A percentile compares a stretch with the other conserved stretches of the same genome.
These are phyloP conservation scores for Thalassophryne amazonica DNA, from an alignment of 2,797 vertebrate genomes.

Conservation along the genomic window DNA sequence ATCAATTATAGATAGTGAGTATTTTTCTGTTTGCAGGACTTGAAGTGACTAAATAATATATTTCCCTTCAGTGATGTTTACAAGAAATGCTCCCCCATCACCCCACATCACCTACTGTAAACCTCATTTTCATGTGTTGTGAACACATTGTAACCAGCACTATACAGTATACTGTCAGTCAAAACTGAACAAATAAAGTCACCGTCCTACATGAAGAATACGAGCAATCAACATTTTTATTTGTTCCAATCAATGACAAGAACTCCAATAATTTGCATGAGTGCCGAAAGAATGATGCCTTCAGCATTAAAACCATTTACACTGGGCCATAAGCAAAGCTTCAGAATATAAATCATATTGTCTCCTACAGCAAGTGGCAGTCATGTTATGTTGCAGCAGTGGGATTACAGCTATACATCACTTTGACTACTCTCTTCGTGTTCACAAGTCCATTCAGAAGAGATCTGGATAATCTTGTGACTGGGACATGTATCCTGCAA, in stretches of 20 bases:
- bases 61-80: too few relatives aligned
- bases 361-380: conserved; percentile 74
- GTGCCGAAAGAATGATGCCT: conserved; percentile 16
- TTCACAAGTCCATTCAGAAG: conserved; percentile 58
- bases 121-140: too few relatives aligned
- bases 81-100: too few relatives aligned
- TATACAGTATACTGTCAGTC: too few relatives aligned
- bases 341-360: conserved; percentile 67
- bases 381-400: conserved; percentile 31
- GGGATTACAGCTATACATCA: conserved; percentile 70
- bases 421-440: conserved; percentile 50
- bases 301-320: conserved; percentile 50
- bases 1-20: conserved; percentile 19
- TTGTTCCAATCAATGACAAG: conserved; percentile 1
- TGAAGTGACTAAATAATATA: neutral
- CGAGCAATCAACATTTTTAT: too few relatives aligned
- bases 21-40: neutral
- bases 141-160: too few relatives aligned
- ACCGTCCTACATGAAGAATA: too few relatives aligned
- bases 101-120: too few relatives aligned
- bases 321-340: conserved; percentile 36
- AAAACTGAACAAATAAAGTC: neutral
- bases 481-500: conserved; percentile 18
- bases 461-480: conserved; percentile 21
- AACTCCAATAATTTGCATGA: neutral